A percentile compares a stretch with the other conserved stretches of the same genome.
Evolutionary conservation across 2,113 vertebrate species (phyloP).

Genomic region (Passer domesticus): DNA sequence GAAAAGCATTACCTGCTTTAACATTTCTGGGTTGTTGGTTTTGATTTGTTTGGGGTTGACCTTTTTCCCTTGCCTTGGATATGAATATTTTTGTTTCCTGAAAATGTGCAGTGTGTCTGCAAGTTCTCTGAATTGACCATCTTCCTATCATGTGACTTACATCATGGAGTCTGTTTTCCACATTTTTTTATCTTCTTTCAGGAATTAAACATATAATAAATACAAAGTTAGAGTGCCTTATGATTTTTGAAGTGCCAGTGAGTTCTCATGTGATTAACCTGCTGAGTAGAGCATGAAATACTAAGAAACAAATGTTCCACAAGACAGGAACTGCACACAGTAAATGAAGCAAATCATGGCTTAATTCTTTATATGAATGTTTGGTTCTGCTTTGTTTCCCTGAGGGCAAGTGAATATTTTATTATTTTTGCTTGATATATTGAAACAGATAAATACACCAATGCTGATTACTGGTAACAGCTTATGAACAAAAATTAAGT

Average conservation of each 20-base stretch:
- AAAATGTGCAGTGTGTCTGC: background rate
- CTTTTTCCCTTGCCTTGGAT: background rate
- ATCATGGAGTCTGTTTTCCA: background rate
- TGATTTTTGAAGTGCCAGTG: background rate
- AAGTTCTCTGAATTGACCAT: background rate
- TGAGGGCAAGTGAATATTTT: background rate
- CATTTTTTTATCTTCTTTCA: background rate
- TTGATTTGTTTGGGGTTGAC: background rate
- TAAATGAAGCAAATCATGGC: background rate
- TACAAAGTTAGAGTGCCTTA: background rate
- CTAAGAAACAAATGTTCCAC: constrained; percentile 30
- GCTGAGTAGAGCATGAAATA: background rate
- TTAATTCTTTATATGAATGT: background rate
- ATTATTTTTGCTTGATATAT: background rate
- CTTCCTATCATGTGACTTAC: background rate
- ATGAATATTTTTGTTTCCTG: background rate
- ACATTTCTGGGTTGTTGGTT: background rate
- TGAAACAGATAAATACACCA: background rate
- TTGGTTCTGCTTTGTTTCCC: background rate
- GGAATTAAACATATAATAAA: background rate
- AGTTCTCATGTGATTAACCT: background rate
- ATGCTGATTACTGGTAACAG: background rate
- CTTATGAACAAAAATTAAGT: background rate
- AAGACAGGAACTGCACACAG: background rate
- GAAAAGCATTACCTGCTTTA: background rate